phyloP scores from a whole-genome alignment of 2,113 vertebrate genomes.

The Oophaga pumilio region DNA sequence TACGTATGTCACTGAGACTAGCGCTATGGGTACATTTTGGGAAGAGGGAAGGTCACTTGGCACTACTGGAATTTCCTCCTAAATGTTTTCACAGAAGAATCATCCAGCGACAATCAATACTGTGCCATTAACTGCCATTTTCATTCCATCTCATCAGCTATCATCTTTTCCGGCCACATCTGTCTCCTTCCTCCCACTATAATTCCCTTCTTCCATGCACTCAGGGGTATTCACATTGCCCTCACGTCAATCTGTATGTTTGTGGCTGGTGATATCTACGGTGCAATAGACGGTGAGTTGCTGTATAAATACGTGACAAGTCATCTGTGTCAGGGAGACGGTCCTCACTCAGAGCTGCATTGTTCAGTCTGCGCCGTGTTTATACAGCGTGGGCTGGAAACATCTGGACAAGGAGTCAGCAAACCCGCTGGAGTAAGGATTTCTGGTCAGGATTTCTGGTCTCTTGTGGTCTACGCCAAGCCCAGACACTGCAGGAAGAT shows the following conservation, averaged over 20 bases:
- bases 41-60: background rate
- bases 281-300: background rate
- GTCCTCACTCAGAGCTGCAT: conserved; percentile 40
- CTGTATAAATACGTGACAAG: background rate
- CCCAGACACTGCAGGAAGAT: conserved; percentile 39
- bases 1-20: too few relatives aligned
- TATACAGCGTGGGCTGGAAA: conserved; percentile 54
- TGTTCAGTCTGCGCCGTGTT: conserved; percentile 52
- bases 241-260: background rate
- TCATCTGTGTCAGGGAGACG: background rate
- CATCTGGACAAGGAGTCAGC: conserved; percentile 56
- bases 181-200: background rate
- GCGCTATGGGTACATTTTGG: too few relatives aligned
- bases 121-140: background rate
- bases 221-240: background rate
- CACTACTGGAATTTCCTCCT: background rate
- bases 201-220: background rate
- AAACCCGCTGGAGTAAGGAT: conserved; percentile 46
- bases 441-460: conserved; percentile 35
- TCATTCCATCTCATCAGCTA: background rate
- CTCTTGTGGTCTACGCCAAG: conserved; percentile 46
- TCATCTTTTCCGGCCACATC: background rate
- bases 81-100: background rate
- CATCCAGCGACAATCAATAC: conserved; percentile 9
- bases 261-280: background rate